These are phyloP conservation scores for Babylonia areolata DNA, from an alignment of 1,140 invertebrate species.

Conservation along the genomic window DNA sequence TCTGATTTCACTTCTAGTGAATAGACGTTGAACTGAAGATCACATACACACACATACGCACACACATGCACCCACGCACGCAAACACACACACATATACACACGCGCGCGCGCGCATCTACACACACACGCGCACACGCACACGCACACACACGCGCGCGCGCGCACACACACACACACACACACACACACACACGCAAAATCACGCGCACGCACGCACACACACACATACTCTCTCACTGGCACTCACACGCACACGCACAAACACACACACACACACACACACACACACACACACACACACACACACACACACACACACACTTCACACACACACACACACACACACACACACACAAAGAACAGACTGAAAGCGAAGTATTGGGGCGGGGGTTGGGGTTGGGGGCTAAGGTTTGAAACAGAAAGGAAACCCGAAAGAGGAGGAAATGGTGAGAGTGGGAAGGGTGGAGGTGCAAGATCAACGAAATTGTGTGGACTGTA, in stretches of 20 bases:
- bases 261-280: background rate
- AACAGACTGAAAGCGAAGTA: too few species aligned
- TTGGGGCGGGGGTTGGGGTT: too few species aligned
- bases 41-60: slow-evolving; percentile 22
- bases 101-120: background rate
- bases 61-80: slow-evolving; percentile 6
- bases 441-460: too few species aligned
- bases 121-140: slow-evolving; percentile 14
- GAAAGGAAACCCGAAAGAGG: too few species aligned
- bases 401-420: too few species aligned
- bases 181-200: slow-evolving; percentile 23
- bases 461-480: too few species aligned
- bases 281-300: background rate
- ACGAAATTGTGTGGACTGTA: too few species aligned
- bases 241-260: background rate
- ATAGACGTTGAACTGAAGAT: too few species aligned
- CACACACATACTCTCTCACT: background rate
- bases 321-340: background rate
- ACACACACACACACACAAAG: too few species aligned
- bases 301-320: background rate
- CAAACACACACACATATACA: background rate
- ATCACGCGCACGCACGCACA: background rate
- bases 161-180: slow-evolving; percentile 22
- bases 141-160: slow-evolving; percentile 1
- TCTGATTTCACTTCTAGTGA: too few species aligned